These are phyloP conservation scores for Octopus bimaculoides DNA, from an alignment of 1,140 invertebrate genomes.

Conservation along the genomic window DNA sequence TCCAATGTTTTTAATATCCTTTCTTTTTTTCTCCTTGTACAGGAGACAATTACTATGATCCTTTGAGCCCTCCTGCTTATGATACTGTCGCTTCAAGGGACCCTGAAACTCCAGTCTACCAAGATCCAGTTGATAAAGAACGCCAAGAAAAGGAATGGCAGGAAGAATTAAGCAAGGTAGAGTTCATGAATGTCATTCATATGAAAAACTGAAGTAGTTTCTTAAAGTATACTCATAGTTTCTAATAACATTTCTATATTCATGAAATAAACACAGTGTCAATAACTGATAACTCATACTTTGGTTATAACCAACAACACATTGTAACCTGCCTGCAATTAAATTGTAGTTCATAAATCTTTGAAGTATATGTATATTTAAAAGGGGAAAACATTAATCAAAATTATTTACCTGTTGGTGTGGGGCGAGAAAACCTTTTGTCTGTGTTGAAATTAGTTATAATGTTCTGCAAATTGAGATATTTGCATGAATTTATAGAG, in stretches of 20 bases:
- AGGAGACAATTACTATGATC: conserved; percentile 36
- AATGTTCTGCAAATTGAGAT: neutral
- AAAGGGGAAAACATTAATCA: no score
- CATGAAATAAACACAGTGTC: no score
- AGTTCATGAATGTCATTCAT: neutral
- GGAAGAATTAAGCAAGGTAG: conserved; percentile 59
- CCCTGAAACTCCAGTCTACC: conserved; percentile 13
- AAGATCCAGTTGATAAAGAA: conserved; percentile 23
- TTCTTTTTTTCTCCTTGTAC: conserved; percentile 20
- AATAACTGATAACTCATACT: no score
- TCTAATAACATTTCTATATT: no score
- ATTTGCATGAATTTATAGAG: neutral
- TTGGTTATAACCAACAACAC: no score
- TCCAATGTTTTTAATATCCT: no score
- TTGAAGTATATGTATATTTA: no score
- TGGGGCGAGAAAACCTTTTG: neutral
- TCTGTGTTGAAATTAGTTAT: neutral
- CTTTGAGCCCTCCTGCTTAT: conserved; percentile 30
- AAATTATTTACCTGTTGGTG: no score
- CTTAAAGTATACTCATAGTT: no score
- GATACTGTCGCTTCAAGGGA: conserved; percentile 21
- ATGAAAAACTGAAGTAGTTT: no score
- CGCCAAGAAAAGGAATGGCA: conserved; percentile 67
- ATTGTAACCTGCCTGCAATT: no score
- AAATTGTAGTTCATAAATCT: no score